phyloP scores from a whole-genome alignment of 2,888 invertebrate genomes.

The Mylabris sibirica region DNA sequence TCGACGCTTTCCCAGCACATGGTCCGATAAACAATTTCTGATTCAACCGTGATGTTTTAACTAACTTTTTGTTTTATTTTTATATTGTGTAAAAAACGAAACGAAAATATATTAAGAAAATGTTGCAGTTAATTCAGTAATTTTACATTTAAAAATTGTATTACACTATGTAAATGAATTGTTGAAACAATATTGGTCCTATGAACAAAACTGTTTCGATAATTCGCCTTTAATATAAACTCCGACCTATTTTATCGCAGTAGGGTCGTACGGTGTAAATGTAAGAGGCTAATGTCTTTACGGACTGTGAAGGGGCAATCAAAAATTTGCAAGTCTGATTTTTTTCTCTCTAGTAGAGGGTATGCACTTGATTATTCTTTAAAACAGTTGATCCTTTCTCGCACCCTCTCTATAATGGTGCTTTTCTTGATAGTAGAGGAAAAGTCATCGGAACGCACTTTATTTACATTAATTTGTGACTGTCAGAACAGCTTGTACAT shows the following conservation, averaged over 20 bases:
- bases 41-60: conserved; percentile 9
- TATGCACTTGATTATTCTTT: conserved; percentile 61
- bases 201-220: conserved; percentile 58
- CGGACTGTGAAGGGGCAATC: conserved; percentile 61
- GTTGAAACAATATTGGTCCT: conserved; percentile 52
- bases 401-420: conserved; percentile 38
- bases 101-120: neutral
- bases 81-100: neutral
- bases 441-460: conserved; percentile 59
- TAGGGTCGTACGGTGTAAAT: conserved; percentile 57
- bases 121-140: neutral
- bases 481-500: conserved; percentile 57
- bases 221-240: conserved; percentile 61
- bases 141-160: neutral
- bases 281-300: conserved; percentile 62
- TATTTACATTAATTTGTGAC: conserved; percentile 59
- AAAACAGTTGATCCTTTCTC: conserved; percentile 58
- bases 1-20: conserved; percentile 17
- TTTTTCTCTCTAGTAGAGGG: conserved; percentile 56
- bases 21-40: conserved; percentile 15
- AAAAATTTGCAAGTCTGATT: conserved; percentile 63
- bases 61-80: neutral
- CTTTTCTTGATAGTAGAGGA: conserved; percentile 54
- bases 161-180: conserved; percentile 30
- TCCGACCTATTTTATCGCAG: conserved; percentile 46